Base-by-base conservation (phyloP, 2,113 vertebrate species). In the Colinus virginianus region DNA sequence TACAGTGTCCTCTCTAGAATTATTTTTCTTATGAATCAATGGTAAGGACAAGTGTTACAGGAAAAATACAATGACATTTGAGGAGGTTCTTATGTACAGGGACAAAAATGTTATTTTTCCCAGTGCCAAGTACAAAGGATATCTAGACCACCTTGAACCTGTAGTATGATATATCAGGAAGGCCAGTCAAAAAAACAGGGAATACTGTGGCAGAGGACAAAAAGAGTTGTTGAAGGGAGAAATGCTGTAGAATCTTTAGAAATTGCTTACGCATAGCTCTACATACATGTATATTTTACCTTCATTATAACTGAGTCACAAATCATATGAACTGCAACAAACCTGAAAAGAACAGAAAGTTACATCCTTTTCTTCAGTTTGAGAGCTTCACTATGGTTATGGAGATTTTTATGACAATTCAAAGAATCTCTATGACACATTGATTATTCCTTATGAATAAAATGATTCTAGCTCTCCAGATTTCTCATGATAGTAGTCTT, bases 361-460 rank as follows among this genome's bases (percentile, higher is more conserved):
- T 23, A 22, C 9, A 25, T 77, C 42, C 51, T 53, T 79, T 63
- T 19, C 32, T 84, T 66, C 38, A 63, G 16, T 88, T 90, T 81
- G 53, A 94, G 61, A 72, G 36, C 79, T 92, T 90, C 78, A 85
- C 69, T 90, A 58, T n/a, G 46, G 78, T 85, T 56, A 91, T 0
- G 1, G 81, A 94, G 77, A 94, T 77, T 90, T 94, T 90, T 90
- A 70, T 90, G 86, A 87, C 92, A 92, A 84, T 92, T 19, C 77
- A 91, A 46, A 62, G 81, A 91, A 91, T 87, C 83, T 91, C 83
- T 90, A 62, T 91, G 88, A 93, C 84, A 89, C 77, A 93, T 62
- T 86, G 90, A 95, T 95, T 96, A 95, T 93, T 91, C 43, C 85
- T 96, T 93, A 96, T 93, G 94, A 96, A 96, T 95, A 96, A 91